These are phyloP conservation scores for Acanthosepion esculentum DNA, from an alignment of 2,888 invertebrate species.

Conservation along the genomic window DNA sequence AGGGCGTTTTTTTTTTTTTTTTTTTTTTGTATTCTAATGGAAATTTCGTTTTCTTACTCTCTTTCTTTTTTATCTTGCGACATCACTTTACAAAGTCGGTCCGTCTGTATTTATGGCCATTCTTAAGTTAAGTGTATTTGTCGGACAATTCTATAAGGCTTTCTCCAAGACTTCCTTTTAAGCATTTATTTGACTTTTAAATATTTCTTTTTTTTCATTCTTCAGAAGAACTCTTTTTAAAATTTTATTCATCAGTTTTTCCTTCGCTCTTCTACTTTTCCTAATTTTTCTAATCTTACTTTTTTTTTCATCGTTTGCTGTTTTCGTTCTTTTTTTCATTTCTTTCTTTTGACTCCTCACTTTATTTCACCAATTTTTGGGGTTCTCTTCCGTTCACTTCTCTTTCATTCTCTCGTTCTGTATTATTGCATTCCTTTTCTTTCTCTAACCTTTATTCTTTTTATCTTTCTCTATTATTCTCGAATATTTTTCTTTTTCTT, in stretches of 20 bases:
- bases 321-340: not conserved
- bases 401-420: not conserved
- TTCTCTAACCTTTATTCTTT: not conserved
- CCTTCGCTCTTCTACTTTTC: not conserved
- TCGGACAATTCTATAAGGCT: not conserved
- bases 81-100: conserved; percentile 33
- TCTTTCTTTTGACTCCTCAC: no score
- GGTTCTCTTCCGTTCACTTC: not conserved
- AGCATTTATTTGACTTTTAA: not conserved
- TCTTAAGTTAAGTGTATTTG: conserved; percentile 33
- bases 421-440: not conserved
- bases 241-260: no score
- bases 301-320: not conserved
- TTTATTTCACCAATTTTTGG: not conserved
- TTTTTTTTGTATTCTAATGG: not conserved
- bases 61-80: not conserved
- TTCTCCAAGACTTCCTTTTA: conserved; percentile 9
- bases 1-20: not conserved
- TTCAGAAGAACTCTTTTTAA: not conserved
- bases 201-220: not conserved
- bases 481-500: no score
- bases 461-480: no score
- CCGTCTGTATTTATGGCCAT: not conserved
- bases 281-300: not conserved
- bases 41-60: not conserved